Conservation (phyloP, 1,140 invertebrate species). For the Apis dorsata region DNA sequence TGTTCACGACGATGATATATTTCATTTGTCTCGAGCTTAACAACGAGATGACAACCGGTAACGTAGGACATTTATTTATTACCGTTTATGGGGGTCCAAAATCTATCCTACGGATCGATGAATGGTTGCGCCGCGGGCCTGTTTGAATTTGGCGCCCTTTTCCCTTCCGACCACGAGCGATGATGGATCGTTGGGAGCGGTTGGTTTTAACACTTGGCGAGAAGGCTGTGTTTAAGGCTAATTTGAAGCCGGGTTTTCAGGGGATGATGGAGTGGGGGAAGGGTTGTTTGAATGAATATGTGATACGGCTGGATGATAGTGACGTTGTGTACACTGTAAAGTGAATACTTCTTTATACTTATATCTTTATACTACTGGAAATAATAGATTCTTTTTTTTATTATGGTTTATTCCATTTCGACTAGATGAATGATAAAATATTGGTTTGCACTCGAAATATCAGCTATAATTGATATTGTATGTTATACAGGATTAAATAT, state of each 20-base stretch:
- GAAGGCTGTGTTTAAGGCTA: slow-evolving; percentile 13
- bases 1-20: background rate
- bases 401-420: no score
- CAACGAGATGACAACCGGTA: slow-evolving; percentile 13
- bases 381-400: no score
- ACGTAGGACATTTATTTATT: slow-evolving; percentile 20
- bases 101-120: background rate
- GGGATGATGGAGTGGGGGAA: background rate
- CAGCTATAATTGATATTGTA: no score
- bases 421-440: no score
- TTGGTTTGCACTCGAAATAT: no score
- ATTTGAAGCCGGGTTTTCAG: slow-evolving; percentile 12
- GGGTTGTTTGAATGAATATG: background rate
- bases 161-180: background rate
- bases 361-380: no score
- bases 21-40: background rate
- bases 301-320: no score
- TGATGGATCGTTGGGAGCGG: slow-evolving; percentile 17
- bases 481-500: no score
- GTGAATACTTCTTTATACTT: no score
- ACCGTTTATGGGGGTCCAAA: background rate
- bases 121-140: slow-evolving; percentile 19
- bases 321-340: no score
- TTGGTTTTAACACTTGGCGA: slow-evolving; percentile 17
- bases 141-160: slow-evolving; percentile 24